These are phyloP conservation scores for Microtus richardsoni DNA, from an alignment of 2,113 vertebrate species.

Conservation along the genomic window DNA sequence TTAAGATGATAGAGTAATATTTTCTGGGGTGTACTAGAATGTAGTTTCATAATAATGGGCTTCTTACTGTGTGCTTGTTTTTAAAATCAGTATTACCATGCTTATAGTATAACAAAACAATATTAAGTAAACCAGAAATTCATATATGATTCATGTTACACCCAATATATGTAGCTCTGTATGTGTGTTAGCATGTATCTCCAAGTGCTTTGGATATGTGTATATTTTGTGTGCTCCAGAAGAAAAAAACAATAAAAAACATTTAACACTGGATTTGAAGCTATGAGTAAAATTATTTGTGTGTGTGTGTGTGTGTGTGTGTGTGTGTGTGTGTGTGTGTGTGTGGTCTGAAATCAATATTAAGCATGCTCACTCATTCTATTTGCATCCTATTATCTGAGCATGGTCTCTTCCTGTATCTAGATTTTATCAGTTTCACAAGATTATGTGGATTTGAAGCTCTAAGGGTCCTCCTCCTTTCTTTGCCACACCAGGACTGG, in stretches of 20 bases:
- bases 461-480: neutral
- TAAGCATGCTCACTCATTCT: too few species aligned
- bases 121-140: neutral
- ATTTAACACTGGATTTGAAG: neutral
- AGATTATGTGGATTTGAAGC: too few species aligned
- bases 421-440: neutral
- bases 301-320: neutral
- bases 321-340: neutral
- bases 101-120: neutral
- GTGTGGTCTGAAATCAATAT: neutral
- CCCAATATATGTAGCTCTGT: neutral
- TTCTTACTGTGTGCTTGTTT: neutral
- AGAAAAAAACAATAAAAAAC: neutral
- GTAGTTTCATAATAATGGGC: rapidly evolving
- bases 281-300: neutral
- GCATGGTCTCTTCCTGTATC: neutral
- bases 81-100: neutral
- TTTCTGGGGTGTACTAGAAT: neutral
- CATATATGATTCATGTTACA: neutral
- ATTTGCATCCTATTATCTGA: neutral
- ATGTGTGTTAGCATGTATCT: neutral
- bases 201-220: neutral
- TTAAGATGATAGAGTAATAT: neutral
- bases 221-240: rapidly evolving
- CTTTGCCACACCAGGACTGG: neutral